These are phyloP conservation scores for Lasaia peninsularis DNA, from an alignment of 1,140 invertebrate genomes.

Conservation along the genomic window DNA sequence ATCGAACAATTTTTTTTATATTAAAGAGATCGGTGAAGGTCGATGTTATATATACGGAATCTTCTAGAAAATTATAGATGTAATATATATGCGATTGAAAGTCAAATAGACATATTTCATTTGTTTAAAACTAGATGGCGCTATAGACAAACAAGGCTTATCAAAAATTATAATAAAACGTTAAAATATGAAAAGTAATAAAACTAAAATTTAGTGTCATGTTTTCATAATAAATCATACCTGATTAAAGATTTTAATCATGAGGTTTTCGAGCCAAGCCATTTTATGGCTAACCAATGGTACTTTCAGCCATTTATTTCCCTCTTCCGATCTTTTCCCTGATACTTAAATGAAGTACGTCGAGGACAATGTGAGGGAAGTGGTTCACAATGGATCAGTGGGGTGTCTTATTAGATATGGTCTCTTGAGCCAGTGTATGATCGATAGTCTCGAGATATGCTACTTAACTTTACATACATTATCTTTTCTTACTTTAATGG, in stretches of 20 bases:
- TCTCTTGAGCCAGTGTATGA: conserved; percentile 12
- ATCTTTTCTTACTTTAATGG: background rate
- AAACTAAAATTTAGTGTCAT: conserved; percentile 1
- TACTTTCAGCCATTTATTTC: conserved; percentile 16
- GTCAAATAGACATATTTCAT: no score
- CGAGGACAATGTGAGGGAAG: conserved; percentile 16
- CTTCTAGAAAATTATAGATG: no score
- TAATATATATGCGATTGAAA: no score
- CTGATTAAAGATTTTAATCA: conserved; percentile 8
- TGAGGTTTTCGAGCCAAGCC: background rate
- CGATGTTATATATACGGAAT: no score
- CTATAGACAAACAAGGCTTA: no score
- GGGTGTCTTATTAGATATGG: conserved; percentile 16
- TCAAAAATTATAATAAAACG: no score
- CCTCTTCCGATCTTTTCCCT: conserved; percentile 16
- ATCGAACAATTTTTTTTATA: no score
- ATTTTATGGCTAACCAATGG: conserved; percentile 16
- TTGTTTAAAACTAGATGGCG: no score
- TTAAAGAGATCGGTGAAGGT: no score
- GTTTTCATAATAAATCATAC: conserved; percentile 7
- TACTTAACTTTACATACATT: conserved; percentile 13
- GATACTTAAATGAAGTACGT: conserved; percentile 19
- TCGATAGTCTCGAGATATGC: conserved; percentile 14
- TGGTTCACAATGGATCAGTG: conserved; percentile 7
- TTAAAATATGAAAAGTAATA: no score